These are phyloP conservation scores for human (Homo sapiens) DNA, from an alignment of 2,113 vertebrate genomes.

Conservation along the genomic window DNA sequence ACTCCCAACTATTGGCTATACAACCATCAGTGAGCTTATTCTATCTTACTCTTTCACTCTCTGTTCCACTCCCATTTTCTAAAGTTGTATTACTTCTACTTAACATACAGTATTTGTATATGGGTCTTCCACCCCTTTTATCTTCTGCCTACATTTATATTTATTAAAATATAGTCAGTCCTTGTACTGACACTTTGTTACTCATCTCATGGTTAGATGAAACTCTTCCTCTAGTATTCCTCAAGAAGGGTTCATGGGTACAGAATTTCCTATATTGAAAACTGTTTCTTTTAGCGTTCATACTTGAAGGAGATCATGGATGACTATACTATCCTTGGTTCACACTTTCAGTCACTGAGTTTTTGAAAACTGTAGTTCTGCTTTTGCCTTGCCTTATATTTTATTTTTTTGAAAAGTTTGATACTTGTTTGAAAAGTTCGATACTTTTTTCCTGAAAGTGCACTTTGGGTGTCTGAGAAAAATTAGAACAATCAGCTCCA, in stretches of 20 bases:
- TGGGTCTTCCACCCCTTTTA: background rate
- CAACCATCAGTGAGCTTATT: background rate
- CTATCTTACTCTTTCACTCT: background rate
- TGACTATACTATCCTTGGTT: background rate
- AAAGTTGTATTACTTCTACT: constrained; percentile 2
- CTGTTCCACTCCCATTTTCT: background rate
- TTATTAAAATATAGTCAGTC: background rate
- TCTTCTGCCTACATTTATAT: background rate
- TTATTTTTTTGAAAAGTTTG: background rate
- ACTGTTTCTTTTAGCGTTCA: background rate
- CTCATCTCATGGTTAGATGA: background rate
- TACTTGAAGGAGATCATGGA: background rate
- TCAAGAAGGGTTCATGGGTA: background rate
- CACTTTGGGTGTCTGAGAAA: no score
- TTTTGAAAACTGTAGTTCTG: background rate
- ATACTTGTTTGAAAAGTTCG: background rate
- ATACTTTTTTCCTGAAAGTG: background rate
- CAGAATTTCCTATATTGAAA: background rate
- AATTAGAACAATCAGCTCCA: no score
- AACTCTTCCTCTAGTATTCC: background rate
- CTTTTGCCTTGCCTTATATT: background rate
- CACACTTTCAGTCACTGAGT: background rate
- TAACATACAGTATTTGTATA: background rate
- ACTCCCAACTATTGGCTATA: background rate
- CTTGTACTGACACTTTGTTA: background rate